Base-by-base conservation (phyloP, 2,113 vertebrate species). In the Holacanthus passer region DNA sequence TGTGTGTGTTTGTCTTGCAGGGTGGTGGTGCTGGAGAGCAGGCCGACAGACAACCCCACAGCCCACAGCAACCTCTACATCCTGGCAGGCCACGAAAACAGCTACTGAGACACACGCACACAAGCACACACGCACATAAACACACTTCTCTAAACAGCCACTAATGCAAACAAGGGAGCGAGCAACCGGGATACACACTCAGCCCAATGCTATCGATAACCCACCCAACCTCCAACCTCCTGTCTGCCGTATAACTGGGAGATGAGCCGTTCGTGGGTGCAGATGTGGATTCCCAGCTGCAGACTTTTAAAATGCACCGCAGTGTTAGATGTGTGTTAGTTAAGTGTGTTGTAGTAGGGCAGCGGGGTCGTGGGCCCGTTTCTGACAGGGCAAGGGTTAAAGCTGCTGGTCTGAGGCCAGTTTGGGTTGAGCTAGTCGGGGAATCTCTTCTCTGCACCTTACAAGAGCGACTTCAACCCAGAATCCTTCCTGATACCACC, bases 41-140 rank as follows among this genome's bases (percentile, higher is more conserved):
- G 98, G 83, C 98, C 98, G 0, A 99, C 97, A 0, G 98, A 99
- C 91, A 98, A 99, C 95, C 98, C 98, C 0, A 99, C 97, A 47
- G 98, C 98, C 93, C 96, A 99, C 94, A 99, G 98, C 95, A 99
- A 99, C 90, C 93, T 99, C 70, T 99, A 99, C 88, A 99, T 99
- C 95, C 96, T 99, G 90, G 98, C 98, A 35, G 98, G 98, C 84
- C 98, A 99, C 1, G 98, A 99, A 88, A 99, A 99, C 96, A 99
- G 98, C 94, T 99, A 99, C 97, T 99, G 96, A 99, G 66, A 85
- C 29, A 67, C 73, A 77, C 60, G n/a, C 65, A 64, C 56, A 72
- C 66, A 22, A 47, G 65, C 56, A 74, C 66, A 73, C 35, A 60
- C 59, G 53, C 56, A 77, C 43, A 62, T 27, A 66, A 39, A 82